Evolutionary conservation across 2,888 invertebrate genomes (phyloP), one percentile per base, ranked within the genome.

Genomic region (Glomeris marginata): DNA sequence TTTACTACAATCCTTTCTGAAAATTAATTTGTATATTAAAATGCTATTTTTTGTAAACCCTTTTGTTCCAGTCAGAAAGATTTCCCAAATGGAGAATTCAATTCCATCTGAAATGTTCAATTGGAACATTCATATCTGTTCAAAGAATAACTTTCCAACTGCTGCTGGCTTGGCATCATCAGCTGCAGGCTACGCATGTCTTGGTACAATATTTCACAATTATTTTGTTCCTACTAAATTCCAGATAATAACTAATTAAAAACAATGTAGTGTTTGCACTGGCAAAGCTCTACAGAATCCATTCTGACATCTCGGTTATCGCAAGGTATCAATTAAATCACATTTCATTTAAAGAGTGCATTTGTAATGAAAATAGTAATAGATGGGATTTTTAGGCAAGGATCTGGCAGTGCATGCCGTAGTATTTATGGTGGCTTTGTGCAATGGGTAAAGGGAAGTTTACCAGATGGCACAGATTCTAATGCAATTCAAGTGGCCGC

Each of bases 151-250:
- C 71, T 99, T 99, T 64, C 98, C 98, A 11, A 97, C 97, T 2
- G 94, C 94, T 2, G 95, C 97, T 49, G 98, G 98, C 1, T 72
- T 99, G 44, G 98, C 98, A 0, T 97, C 95, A 1, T 95, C 95
- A 51, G 97, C 98, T 22, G 94, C 98, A 38, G 98, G 98, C 2
- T 97, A 92, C 67, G 95, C 97, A 2, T 92, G 92, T 64, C 69
- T 95, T 59, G 75, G 78, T 78, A 11, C 13, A 22, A 8, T 47
- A 20, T 22, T 43, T 45, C 21, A 2, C 4, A n/a, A 18, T 13
- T 21, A 18, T 8, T 16, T n/a, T 41, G 20, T 16, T 38, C 11
- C 6, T 22, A 1, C 35, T 46, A 36, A 48, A 41, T 55, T 10
- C 15, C 33, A 35, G 8, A 37, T 13, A 45, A 18, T 6, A 21